Evolutionary conservation across 1,140 invertebrate species (phyloP).

Genomic region (Heliconius congener): DNA sequence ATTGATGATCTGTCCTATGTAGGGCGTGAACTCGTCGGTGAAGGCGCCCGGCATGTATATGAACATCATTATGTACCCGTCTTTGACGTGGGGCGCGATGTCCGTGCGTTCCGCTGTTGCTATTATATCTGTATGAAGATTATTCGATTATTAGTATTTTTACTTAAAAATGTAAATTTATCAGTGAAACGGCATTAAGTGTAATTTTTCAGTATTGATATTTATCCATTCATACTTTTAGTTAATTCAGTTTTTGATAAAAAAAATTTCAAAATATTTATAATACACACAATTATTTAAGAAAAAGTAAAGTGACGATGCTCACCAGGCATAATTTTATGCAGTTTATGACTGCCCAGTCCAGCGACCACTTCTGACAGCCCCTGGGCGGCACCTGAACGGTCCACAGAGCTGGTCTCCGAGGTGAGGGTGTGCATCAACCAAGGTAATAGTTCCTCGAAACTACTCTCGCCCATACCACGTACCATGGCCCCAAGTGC

Average conservation of each 20-base stretch:
- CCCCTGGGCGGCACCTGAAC: slow-evolving; percentile 99
- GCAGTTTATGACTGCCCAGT: slow-evolving; percentile 95
- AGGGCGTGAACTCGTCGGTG: slow-evolving; percentile 96
- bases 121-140: slow-evolving; percentile 90
- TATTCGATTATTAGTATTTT: no score
- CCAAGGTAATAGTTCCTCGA: slow-evolving; percentile 98
- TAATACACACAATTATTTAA: no score
- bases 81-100: slow-evolving; percentile 98
- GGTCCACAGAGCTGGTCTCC: slow-evolving; percentile 96
- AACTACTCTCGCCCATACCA: slow-evolving; percentile 97
- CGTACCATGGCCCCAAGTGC: slow-evolving; percentile 98
- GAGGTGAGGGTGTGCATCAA: slow-evolving; percentile 99
- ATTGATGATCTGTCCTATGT: slow-evolving; percentile 98
- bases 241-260: no score
- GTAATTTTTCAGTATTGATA: no score
- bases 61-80: slow-evolving; percentile 99
- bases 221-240: no score
- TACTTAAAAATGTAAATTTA: no score
- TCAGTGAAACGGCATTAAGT: no score
- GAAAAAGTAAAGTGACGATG: background rate
- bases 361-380: slow-evolving; percentile 97
- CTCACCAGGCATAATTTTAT: slow-evolving; percentile 95
- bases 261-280: no score
- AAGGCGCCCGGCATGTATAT: slow-evolving; percentile 99
- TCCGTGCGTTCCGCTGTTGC: slow-evolving; percentile 96